Evolutionary conservation across 2,113 vertebrate genomes (phyloP).

Genomic region (Herpetotheres cachinnans): DNA sequence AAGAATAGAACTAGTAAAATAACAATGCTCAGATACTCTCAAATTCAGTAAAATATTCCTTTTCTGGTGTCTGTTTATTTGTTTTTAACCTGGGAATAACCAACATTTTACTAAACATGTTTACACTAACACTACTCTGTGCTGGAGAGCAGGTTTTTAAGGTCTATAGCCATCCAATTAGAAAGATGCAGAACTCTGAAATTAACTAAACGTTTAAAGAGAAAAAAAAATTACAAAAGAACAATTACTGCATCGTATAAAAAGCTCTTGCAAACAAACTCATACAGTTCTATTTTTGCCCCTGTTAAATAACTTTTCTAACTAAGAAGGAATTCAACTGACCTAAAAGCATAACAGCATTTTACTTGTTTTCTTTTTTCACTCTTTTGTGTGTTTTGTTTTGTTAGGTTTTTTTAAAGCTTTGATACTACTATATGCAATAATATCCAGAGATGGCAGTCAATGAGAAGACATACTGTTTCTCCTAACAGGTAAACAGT

Average conservation of each 20-base stretch:
- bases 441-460: neutral
- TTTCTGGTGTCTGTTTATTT: neutral
- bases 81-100: neutral
- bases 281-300: neutral
- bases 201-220: neutral
- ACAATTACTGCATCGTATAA: neutral
- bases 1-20: neutral
- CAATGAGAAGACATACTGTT: neutral
- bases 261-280: neutral
- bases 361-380: neutral
- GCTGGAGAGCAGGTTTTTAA: neutral
- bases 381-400: neutral
- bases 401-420: neutral
- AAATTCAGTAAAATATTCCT: neutral
- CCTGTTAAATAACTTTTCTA: neutral
- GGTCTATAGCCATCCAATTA: neutral
- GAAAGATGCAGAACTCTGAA: neutral
- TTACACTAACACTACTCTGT: neutral
- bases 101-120: neutral
- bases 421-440: neutral
- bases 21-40: neutral
- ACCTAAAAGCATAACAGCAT: neutral
- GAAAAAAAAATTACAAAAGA: neutral
- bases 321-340: neutral
- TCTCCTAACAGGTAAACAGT: neutral